Percentiles rank a stretch among this genome's conserved stretches.
Conservation (phyloP, 2,888 invertebrate species). For the Amblyteles armatorius region DNA sequence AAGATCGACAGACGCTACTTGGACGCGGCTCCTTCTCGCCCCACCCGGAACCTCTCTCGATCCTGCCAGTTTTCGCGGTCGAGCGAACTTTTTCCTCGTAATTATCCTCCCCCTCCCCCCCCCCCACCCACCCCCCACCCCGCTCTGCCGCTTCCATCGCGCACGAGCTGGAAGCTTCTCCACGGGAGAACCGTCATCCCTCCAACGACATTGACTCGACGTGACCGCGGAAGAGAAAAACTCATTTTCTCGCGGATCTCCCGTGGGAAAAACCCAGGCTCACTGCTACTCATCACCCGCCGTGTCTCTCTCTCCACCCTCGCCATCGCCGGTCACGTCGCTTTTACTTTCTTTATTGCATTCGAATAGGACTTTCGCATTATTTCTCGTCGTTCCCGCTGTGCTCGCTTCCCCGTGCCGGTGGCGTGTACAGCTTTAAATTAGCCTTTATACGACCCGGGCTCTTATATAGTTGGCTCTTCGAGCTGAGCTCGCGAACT, state of each 20-base stretch:
- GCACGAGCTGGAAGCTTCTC: slow-evolving; percentile 4
- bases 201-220: slow-evolving; percentile 57
- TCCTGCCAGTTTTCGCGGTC: slow-evolving; percentile 44
- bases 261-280: slow-evolving; percentile 37
- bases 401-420: background rate
- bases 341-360: slow-evolving; percentile 21
- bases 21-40: slow-evolving; percentile 18
- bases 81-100: slow-evolving; percentile 48
- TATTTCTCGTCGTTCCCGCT: slow-evolving; percentile 42
- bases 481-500: slow-evolving; percentile 18
- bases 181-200: slow-evolving; percentile 30
- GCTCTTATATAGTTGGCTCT: background rate
- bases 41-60: background rate
- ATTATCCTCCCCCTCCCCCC: too few species aligned
- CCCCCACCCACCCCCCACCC: too few species aligned
- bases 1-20: slow-evolving; percentile 40
- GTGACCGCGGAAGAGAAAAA: slow-evolving; percentile 52
- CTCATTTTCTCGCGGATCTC: slow-evolving; percentile 59
- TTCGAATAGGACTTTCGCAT: slow-evolving; percentile 32
- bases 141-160: background rate
- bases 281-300: background rate
- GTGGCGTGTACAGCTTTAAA: background rate
- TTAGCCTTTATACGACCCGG: background rate
- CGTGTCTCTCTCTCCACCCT: background rate
- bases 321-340: background rate